A percentile compares a stretch with the other conserved stretches of the same genome.
These are phyloP conservation scores for Pseudomyrmex cubaensis DNA, from an alignment of 1,140 invertebrate genomes.

Conservation along the genomic window DNA sequence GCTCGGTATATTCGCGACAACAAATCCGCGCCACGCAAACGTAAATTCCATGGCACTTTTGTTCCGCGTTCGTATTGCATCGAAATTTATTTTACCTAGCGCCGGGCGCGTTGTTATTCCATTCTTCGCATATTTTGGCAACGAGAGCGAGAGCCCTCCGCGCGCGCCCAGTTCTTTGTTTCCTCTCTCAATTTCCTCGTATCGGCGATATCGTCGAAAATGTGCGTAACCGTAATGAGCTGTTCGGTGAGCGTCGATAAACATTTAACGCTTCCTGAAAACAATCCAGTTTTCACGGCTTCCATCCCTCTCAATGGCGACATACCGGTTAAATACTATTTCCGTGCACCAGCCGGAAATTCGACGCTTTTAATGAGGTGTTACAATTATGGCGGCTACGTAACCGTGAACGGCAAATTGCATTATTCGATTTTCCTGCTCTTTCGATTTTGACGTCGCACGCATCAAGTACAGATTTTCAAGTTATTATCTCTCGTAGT, in stretches of 20 bases:
- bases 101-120: slow-evolving; percentile 39
- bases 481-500: slow-evolving; percentile 33
- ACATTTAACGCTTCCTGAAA: slow-evolving; percentile 58
- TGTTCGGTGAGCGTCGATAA: slow-evolving; percentile 50
- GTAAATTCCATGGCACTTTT: slow-evolving; percentile 59
- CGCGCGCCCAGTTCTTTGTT: slow-evolving; percentile 48
- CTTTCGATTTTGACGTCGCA: slow-evolving; percentile 5
- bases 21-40: slow-evolving; percentile 58
- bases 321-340: slow-evolving; percentile 39
- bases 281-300: slow-evolving; percentile 40
- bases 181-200: slow-evolving; percentile 36
- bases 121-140: slow-evolving; percentile 61
- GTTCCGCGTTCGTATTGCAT: slow-evolving; percentile 51
- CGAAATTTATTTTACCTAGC: slow-evolving; percentile 53
- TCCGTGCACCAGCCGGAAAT: slow-evolving; percentile 17
- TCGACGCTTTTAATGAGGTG: slow-evolving; percentile 45
- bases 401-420: slow-evolving; percentile 30
- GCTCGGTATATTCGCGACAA: slow-evolving; percentile 52
- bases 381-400: slow-evolving; percentile 8
- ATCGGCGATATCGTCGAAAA: slow-evolving; percentile 43
- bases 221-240: slow-evolving; percentile 58
- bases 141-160: slow-evolving; percentile 32
- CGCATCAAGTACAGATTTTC: slow-evolving; percentile 12
- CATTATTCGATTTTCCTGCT: slow-evolving; percentile 17
- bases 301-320: slow-evolving; percentile 21